Evolutionary conservation across 2,113 vertebrate species (phyloP), one percentile per base, ranked within the genome.

Genomic region (Neolamprologus kungweensis): DNA sequence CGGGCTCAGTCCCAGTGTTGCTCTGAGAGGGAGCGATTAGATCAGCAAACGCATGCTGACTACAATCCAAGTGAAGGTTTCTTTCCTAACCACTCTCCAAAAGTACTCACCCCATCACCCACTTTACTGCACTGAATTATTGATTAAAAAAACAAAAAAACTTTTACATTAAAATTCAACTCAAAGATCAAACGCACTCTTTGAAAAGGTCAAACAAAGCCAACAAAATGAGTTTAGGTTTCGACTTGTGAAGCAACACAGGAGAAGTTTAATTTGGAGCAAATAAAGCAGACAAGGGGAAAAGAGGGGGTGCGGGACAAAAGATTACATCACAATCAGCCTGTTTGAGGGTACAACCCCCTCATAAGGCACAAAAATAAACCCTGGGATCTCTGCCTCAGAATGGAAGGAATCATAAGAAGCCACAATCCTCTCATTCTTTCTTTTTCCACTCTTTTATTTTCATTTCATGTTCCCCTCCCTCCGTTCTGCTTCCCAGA

Each of bases 11-110:
- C 86, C 75, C 89, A 92, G 89, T 71, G 89, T 92, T 93, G 91
- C 92, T 94, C 90, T 93, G 86, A 83, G 84, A 86, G 54, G 73
- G 78, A 90, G 92, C 47, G 92, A 96, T 96, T 94, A 95, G 92
- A 96, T 95, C 94, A 93, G 91, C 21, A 7, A 91, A 60, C 37
- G 51, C 90, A 93, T 84, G 47, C 88, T 81, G 85, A 89, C 87
- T 84, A 85, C 89, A 92, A 54, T 88, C 84, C 87, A 88, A 89
- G 84, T 28, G 42, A 91, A 84, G 80, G 45, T 37, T 87, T 21
- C 78, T 85, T 85, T 85, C 17, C 51, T 85, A 78, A 23, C 80
- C 47, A 9, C 9, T 63, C 28, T 28, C 7, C 11, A 16, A 54
- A 65, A 57, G 26, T 53, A 26, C 37, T 45, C 28, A 47, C 28